Conservation (phyloP, 2,797 vertebrate species). For the Discoglossus pictus region DNA sequence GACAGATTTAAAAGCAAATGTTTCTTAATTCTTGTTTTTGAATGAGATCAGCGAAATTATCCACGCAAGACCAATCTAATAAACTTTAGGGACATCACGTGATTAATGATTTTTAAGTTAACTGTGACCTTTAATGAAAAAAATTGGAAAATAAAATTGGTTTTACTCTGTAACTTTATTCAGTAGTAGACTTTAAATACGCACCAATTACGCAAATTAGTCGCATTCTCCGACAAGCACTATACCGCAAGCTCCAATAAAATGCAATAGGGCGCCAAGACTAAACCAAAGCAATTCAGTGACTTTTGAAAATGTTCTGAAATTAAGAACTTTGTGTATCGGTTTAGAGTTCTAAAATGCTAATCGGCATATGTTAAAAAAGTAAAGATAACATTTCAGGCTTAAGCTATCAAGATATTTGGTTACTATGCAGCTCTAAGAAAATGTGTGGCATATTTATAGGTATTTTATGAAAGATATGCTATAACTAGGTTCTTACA, state of each 20-base stretch:
- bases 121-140: slow-evolving; percentile 40
- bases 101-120: slow-evolving; percentile 37
- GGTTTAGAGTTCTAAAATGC: no score
- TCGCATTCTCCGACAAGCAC: slow-evolving; percentile 25
- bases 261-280: slow-evolving; percentile 43
- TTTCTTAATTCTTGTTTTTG: slow-evolving; percentile 8
- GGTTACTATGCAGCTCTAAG: no score
- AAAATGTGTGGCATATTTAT: no score
- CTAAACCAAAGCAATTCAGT: slow-evolving; percentile 45
- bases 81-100: slow-evolving; percentile 35
- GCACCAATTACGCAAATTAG: slow-evolving; percentile 38
- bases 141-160: slow-evolving; percentile 33
- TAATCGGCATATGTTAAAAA: no score
- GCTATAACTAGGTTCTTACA: no score
- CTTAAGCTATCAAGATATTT: no score
- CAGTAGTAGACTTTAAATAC: slow-evolving; percentile 29
- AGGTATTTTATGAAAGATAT: no score
- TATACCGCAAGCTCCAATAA: slow-evolving; percentile 47
- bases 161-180: slow-evolving; percentile 36
- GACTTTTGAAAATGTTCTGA: slow-evolving; percentile 29
- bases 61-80: slow-evolving; percentile 22
- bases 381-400: no score
- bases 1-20: slow-evolving; percentile 1
- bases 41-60: slow-evolving; percentile 18
- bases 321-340: slow-evolving; percentile 21